Evolutionary conservation across 2,888 invertebrate genomes (phyloP), one percentile per base, ranked within the genome.

Genomic region (Trichopoda pennipes): DNA sequence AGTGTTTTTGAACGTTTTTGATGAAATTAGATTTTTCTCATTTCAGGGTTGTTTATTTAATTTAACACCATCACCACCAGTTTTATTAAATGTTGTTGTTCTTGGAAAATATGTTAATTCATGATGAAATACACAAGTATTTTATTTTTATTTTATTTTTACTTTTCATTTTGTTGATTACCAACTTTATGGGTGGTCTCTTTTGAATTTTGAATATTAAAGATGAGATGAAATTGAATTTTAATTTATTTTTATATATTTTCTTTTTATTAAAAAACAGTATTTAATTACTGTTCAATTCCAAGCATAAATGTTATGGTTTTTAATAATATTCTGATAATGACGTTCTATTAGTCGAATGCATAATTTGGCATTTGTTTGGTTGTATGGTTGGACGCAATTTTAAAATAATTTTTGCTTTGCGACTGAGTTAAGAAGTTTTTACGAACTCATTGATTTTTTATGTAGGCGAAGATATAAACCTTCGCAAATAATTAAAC

Each of bases 111-210:
- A 19, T 61, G 56, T n/a, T n/a, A 64, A 47, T 55, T 60, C n/a
- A 81, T 81, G 74, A 38, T 69, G 60, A 60, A 69, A 55, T 75
- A n/a, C n/a, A n/a, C n/a, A 16, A 61, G 12, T 66, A 17, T 19
- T 58, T 72, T n/a, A n/a, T n/a, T n/a, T n/a, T n/a, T n/a, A n/a
- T n/a, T n/a, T n/a, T n/a, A n/a, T 56, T 17, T 38, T 55, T 56
- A 55, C 55, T 16, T 38, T 51, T 23, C n/a, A 69, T 55, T 19
- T 60, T 61, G 10, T 21, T 58, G 14, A 51, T 49, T 53, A 47
- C 8, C 32, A 75, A 44, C 75, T 61, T 70, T 19, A 79, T 73
- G 79, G 72, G 77, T 80, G 77, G 77, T 78, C 77, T 68, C 44
- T 32, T 19, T 17, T 23, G 10, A 38, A 23, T 51, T 42, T 38